A percentile compares a stretch with the other conserved stretches of the same genome.
Evolutionary conservation across 2,113 vertebrate genomes (phyloP).

Genomic region (Daubentonia madagascariensis): DNA sequence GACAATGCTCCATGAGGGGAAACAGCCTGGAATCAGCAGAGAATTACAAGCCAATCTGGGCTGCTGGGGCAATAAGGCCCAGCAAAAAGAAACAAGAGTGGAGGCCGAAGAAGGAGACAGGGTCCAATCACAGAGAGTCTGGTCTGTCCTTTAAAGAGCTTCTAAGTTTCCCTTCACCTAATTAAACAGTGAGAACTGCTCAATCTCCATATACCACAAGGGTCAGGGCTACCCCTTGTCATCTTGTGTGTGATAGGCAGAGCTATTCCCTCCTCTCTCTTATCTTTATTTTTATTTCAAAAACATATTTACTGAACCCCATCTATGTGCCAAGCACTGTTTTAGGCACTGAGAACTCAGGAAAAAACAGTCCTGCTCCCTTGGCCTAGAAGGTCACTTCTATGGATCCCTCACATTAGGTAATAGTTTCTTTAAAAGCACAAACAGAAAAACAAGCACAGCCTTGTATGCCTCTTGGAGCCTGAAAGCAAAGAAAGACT

Average conservation of each 20-base stretch:
- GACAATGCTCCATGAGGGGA: neutral
- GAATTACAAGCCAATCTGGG: neutral
- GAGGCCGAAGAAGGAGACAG: neutral
- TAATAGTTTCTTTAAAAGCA: slow-evolving; percentile 3
- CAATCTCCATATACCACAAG: neutral
- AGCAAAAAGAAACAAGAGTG: neutral
- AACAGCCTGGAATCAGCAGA: neutral
- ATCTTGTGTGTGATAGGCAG: neutral
- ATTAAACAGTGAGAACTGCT: neutral
- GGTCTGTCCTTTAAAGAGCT: neutral
- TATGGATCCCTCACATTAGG: neutral
- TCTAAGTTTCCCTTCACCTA: neutral
- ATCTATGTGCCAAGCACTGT: neutral
- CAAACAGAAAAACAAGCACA: neutral
- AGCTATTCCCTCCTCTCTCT: neutral
- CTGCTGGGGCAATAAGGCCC: neutral
- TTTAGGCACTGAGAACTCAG: neutral
- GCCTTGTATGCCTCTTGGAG: neutral
- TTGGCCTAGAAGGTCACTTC: neutral
- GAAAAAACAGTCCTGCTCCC: neutral
- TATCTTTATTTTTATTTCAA: neutral
- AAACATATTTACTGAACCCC: neutral
- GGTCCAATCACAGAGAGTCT: neutral
- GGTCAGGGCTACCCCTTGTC: neutral
- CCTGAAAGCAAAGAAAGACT: neutral